Base-by-base conservation (phyloP, 2,797 vertebrate species). In the Ara ararauna region DNA sequence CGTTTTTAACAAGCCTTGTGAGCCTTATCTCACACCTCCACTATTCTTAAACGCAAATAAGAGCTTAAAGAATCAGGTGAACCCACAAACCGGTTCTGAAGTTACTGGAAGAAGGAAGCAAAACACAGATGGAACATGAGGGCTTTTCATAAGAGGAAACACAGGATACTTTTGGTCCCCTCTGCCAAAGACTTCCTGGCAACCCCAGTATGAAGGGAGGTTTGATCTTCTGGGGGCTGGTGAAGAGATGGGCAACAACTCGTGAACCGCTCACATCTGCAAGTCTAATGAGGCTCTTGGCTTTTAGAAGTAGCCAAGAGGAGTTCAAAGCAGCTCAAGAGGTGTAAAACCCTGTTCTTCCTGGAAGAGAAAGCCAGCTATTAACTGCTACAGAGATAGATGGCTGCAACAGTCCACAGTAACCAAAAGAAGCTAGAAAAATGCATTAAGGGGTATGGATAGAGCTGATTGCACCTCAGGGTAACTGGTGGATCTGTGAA, bases 191-290 rank as follows among this genome's bases (percentile, higher is more conserved):
- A 30, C 34, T 50, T 84, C 32, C 32, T 48, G 23, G 14, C 34
- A 90, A 65, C 4, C 10, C 7, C 10, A 62, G 13, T 3, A 30
- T 8, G 8, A 79, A 32, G 18, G 58, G 11, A 60, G 27, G 27
- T 32, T 80, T 76, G 4, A 24, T 45, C 38, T 77, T 66, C 34
- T 29, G 11, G 16, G 21, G 18, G 6, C 27, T 72, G n/a, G 13
- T 53, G 20, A 29, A 64, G 32, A 76, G 14, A 83, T 3, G 19
- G 47, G 8, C 47, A 86, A 14, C 29, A 44, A 19, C 21, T 42
- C 7, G 2, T 7, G 0, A 36, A 48, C 12, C n/a, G 3, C 20
- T 86, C 44, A 0, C 9, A 9, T 21, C 27, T 70, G 18, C 22
- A 86, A 68, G 12, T 36, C n/a, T 32, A 54, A 54, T 5, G 17